Conservation (phyloP, 2,888 invertebrate genomes). For the Megamerina dolium region DNA sequence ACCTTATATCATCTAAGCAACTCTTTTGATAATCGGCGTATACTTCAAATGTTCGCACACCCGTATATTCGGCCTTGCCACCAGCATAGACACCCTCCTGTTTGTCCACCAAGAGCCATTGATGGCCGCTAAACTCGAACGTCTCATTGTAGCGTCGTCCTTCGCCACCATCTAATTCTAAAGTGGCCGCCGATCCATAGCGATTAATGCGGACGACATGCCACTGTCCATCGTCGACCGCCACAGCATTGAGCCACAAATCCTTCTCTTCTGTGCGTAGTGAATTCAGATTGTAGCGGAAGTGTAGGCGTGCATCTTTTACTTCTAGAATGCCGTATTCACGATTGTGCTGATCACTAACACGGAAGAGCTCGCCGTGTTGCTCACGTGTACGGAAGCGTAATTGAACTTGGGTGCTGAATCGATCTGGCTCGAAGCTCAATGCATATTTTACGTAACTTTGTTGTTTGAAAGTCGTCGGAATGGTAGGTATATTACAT, state of each 20-base stretch:
- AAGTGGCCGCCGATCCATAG: constrained; percentile 85
- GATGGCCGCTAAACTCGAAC: constrained; percentile 83
- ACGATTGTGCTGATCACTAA: constrained; percentile 88
- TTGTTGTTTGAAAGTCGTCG: constrained; percentile 87
- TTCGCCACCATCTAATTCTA: constrained; percentile 92
- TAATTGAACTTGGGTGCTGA: constrained; percentile 87
- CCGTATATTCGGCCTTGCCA: constrained; percentile 92
- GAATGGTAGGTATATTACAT: constrained; percentile 77
- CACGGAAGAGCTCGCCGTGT: constrained; percentile 88
- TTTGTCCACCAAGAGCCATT: constrained; percentile 86
- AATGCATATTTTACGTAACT: constrained; percentile 96
- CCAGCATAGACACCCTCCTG: constrained; percentile 94
- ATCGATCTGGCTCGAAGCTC: constrained; percentile 88
- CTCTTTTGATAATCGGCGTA: constrained; percentile 93
- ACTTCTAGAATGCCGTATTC: constrained; percentile 91
- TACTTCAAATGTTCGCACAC: constrained; percentile 88
- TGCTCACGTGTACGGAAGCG: constrained; percentile 90
- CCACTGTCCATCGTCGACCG: constrained; percentile 95
- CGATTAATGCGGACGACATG: constrained; percentile 88
- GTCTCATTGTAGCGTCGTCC: constrained; percentile 90
- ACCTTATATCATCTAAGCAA: constrained; percentile 59
- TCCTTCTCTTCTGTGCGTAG: constrained; percentile 83
- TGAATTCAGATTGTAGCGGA: constrained; percentile 89
- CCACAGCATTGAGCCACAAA: constrained; percentile 82
- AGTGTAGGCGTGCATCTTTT: constrained; percentile 81